Conservation (phyloP, 1,140 invertebrate species). For the Pogonognathellus flavescens region DNA sequence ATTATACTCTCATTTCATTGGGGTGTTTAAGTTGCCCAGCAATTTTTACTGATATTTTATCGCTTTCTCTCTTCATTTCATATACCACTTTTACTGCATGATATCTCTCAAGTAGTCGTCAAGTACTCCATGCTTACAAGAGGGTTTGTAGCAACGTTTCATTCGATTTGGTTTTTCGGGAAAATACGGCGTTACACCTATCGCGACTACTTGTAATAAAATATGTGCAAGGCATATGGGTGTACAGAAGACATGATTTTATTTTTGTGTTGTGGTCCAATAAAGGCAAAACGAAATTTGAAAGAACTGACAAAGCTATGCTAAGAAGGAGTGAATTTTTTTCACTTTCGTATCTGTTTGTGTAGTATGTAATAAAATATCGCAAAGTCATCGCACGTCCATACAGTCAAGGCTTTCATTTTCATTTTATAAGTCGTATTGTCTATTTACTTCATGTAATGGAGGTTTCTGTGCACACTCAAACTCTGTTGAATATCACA, state of each 20-base stretch:
- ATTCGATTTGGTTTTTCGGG: neutral
- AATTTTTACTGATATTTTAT: constrained; percentile 47
- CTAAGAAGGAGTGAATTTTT: neutral
- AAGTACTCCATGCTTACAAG: neutral
- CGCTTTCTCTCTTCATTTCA: constrained; percentile 27
- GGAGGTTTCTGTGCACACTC: neutral
- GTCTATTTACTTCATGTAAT: too few species aligned
- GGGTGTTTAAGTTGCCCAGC: constrained; percentile 15
- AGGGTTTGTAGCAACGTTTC: neutral
- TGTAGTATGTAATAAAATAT: neutral
- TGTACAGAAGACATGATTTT: too few species aligned
- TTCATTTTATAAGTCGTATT: neutral
- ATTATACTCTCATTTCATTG: constrained; percentile 41
- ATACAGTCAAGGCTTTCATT: neutral
- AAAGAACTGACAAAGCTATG: neutral
- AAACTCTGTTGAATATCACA: neutral
- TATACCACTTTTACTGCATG: neutral
- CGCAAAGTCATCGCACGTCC: neutral
- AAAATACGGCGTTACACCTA: too few species aligned
- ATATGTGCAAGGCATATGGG: too few species aligned
- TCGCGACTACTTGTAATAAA: too few species aligned
- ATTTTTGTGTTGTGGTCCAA: too few species aligned
- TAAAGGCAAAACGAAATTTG: neutral
- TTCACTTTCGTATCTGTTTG: neutral
- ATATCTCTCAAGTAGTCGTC: neutral